Base-by-base conservation (phyloP, 2,888 invertebrate genomes). In the Linnaemya vulpina region DNA sequence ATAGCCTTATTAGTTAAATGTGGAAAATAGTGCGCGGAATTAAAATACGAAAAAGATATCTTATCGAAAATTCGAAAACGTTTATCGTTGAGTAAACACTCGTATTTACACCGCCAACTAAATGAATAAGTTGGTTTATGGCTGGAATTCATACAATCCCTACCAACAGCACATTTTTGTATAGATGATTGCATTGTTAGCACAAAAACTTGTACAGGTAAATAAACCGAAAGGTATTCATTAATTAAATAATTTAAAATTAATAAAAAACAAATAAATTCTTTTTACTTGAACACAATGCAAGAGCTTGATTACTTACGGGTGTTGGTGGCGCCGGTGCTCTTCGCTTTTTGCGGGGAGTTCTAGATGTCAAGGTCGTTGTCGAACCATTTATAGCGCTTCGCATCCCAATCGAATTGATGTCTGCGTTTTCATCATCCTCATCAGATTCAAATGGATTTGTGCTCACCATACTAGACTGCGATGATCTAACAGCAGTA, bases 301-400 rank as follows among this genome's bases (percentile, higher is more conserved):
- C 25, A 15, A 25, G 25, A 7, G 55, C 7, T 55, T 51, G 8
- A 38, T 15, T 77, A 87, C 83, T 76, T 71, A 88, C 85, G 68
- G 70, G 74, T n/a, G 58, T 78, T 30, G 93, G 95, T 7, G 95
- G 94, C 68, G 93, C 93, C 0, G 95, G 94, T 0, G 95, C 95
- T 84, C 94, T 93, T 86, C 94, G 93, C 91, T 95, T 95, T 92
- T 95, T 95, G 40, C 94, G 93, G 15, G 94, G 92, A 46, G 93
- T 93, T 46, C 93, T 93, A 67, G 94, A 93, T 43, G 53, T 55
- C 73, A 58, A 49, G 46, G 86, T 87, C 13, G 84, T 81, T 40
- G 75, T 87, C 65, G 78, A 86, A 86, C 70, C 87, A 78, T 82
- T 78, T 30, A 75, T 67, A 67, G 83, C 88, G 90, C 76, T 87